Percentiles rank a stretch among this genome's conserved stretches.
Conservation (phyloP, 2,797 vertebrate species). For the Oryzias sinensis region DNA sequence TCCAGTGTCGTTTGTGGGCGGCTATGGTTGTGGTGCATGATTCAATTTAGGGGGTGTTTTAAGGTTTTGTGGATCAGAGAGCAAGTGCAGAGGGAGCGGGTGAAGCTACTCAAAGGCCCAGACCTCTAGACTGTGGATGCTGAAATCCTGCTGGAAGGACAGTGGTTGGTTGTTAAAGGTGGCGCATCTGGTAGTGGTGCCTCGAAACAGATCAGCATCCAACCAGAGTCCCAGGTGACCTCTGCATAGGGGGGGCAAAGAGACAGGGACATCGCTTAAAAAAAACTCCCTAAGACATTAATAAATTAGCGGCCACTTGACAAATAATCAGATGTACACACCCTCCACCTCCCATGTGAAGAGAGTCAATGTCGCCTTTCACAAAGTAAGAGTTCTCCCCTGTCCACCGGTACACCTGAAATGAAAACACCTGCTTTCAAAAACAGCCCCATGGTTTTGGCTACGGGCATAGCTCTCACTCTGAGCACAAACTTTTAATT, state of each 20-base stretch:
- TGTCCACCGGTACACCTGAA: constrained; percentile 93
- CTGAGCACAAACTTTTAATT: constrained; percentile 85
- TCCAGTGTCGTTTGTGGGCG: constrained; percentile 27
- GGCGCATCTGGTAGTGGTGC: constrained; percentile 90
- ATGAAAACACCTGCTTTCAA: not conserved
- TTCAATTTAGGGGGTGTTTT: constrained; percentile 23
- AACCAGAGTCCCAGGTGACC: constrained; percentile 95
- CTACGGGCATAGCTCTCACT: too few species aligned
- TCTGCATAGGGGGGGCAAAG: constrained; percentile 58
- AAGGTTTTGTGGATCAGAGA: constrained; percentile 16
- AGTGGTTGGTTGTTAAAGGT: constrained; percentile 97
- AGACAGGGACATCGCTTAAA: not conserved
- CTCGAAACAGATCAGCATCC: constrained; percentile 92
- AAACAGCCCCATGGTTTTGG: too few species aligned
- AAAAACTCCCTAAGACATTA: not conserved
- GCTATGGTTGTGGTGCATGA: constrained; percentile 35
- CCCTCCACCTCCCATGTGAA: constrained; percentile 98
- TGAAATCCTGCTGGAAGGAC: constrained; percentile 94
- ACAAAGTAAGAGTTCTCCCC: constrained; percentile 99
- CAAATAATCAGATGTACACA: constrained; percentile 60
- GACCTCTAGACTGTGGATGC: constrained; percentile 93
- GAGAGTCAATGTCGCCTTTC: constrained; percentile 91
- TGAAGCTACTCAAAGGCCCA: constrained; percentile 82
- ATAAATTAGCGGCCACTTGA: not conserved
- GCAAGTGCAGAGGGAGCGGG: constrained; percentile 10